Evolutionary conservation across 2,888 invertebrate species (phyloP), one percentile per base, ranked within the genome.

Genomic region (Charanyca ferruginea): DNA sequence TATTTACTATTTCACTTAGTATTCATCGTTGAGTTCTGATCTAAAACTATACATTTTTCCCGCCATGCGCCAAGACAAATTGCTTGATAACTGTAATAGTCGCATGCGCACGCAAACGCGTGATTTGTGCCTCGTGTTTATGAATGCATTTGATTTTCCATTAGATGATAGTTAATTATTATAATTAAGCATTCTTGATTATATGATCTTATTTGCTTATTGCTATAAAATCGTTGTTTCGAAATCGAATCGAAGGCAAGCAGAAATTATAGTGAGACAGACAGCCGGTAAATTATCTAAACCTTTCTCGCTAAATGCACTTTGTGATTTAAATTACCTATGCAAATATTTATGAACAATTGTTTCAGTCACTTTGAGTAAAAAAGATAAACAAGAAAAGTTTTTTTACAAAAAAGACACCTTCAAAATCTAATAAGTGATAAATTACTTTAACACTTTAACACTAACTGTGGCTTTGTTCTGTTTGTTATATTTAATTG

Each of bases 121-220:
- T 66, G 61, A 61, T 73, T 38, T 51, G 44, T 18, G 55, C 8
- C 25, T 55, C 51, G 41, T 61, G 77, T 23, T 18, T 45, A 6
- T 66, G 61, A 57, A 73, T 74, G 23, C 20, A 45, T 74, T 74
- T 58, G 73, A 49, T 74, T 77, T 58, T 61, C 66, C 77, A 74
- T 74, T 77, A 71, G 35, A 45, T 32, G 59, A 32, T 57, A 20
- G 42, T 58, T 73, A 66, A 74, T 77, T 73, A 47, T 72, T 58
- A 58, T 65, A 67, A 65, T 79, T 53, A 42, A 44, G n/a, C 45
- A 77, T 66, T 73, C 61, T 66, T 65, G 16, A 28, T 52, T 16
- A 13, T 61, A 35, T 69, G 54, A 45, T 61, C 41, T 55, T 45
- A 8, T 2, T 47, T 20, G 28, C 25, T 49, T 38, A 18, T 28